Conservation (phyloP, 1,140 invertebrate genomes). For the Lepidurus packardi region DNA sequence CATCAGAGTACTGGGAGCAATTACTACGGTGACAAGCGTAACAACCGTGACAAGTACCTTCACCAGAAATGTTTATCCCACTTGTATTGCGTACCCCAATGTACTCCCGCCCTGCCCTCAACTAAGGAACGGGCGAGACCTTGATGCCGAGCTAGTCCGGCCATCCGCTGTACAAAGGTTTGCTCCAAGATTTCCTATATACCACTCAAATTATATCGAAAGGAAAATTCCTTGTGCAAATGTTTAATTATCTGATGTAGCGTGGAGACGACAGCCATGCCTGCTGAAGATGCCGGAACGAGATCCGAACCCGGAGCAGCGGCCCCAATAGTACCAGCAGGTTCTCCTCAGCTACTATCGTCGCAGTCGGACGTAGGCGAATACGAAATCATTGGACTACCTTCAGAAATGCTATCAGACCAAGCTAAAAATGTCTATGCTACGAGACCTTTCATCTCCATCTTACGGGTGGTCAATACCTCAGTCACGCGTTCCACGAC, state of each 20-base stretch:
- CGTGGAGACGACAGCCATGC: background rate
- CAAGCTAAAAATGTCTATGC: background rate
- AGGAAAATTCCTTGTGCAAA: too few relatives aligned
- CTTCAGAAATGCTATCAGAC: background rate
- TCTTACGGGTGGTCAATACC: background rate
- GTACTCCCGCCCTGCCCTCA: background rate
- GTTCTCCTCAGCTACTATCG: background rate
- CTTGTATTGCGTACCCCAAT: background rate
- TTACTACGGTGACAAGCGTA: background rate
- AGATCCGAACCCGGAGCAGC: background rate
- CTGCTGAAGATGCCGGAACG: background rate
- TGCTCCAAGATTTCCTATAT: too few relatives aligned
- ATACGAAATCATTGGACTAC: background rate
- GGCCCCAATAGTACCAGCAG: background rate
- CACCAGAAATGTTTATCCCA: background rate
- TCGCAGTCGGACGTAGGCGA: background rate
- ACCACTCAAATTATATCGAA: too few relatives aligned
- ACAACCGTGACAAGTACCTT: background rate
- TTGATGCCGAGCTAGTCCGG: background rate
- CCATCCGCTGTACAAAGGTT: slow-evolving; percentile 1
- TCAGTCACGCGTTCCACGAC: background rate
- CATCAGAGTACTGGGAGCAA: background rate
- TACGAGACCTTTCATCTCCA: background rate
- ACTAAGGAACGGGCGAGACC: background rate
- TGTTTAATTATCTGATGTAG: background rate